Evolutionary conservation across 2,797 vertebrate genomes (phyloP), one percentile per base, ranked within the genome.

Genomic region (Enteromius treurensis): DNA sequence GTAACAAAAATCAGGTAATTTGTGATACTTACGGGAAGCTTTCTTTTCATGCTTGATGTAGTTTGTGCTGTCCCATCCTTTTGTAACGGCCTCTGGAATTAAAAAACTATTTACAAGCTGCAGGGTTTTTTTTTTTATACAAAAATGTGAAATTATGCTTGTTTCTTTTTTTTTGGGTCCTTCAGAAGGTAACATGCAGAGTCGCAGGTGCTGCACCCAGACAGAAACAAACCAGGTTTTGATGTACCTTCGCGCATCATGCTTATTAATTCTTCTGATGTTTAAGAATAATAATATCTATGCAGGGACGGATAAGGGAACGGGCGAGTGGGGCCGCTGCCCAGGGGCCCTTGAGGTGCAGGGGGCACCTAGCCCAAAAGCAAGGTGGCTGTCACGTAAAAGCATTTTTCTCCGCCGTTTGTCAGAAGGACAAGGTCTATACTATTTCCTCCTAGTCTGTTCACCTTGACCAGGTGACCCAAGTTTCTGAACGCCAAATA

Each of bases 181-280:
- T 45, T 70, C 68, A 70, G 4, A 69, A 45, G 11, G 11, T 42
- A 14, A 53, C n/a, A 75, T 75, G 51, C 29, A 58, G 53, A 77
- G 14, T 10, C 0, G n/a, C 34, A 26, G n/a, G 15, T 45, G 37
- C 14, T 45, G 60, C 55, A 58, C 21, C 45, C 37, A 29, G 5
- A 49, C 60, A 29, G 26, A 62, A 62, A 62, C 60, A 29, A 29
- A 26, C 26, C 26, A 62, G 13, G 26, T 29, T 29, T 58, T 58
- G n/a, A n/a, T 11, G 55, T 58, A 23, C n/a, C 3, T 58, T 29
- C 1, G 26, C 55, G 23, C n/a, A 23, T 4, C 29, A 5, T 15
- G 9, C 55, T 23, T 58, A 23, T 58, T 23, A 15, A 29, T 29
- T 62, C 26, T 62, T 62, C 26, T 62, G 13, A 26, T 7, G 58